Base-by-base conservation (phyloP, 2,797 vertebrate species). In the Jordanella pulchra region DNA sequence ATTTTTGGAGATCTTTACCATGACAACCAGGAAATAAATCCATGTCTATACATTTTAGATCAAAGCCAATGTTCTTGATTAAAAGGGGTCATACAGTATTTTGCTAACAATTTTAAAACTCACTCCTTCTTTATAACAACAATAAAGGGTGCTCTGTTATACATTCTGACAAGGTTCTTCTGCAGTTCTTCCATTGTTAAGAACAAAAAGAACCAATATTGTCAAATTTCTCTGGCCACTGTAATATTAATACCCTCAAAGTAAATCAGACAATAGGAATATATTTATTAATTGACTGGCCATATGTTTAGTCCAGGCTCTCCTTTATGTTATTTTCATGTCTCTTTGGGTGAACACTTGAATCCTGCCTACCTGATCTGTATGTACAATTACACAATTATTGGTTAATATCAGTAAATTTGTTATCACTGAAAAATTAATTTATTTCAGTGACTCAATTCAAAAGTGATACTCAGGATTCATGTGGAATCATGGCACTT, bases 221-320 rank as follows among this genome's bases (percentile, higher is more conserved):
- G 47, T 83, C 69, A 73, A 47, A 81, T 78, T 25, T 69, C 56
- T 63, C 75, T 75, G 85, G 35, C 78, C 71, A 79, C 63, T 44
- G 15, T 80, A 66, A 53, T 66, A 69, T 74, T 73, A 74, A 87
- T 21, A 32, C 30, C 7, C 11, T 35, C 39, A n/a, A 35, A n/a
- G n/a, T 84, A 91, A 91, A 90, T 87, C 78, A 54, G 77, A 84
- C 13, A 51, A 74, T 78, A 50, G 81, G 85, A n/a, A n/a, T n/a
- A n/a, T n/a, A n/a, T n/a, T n/a, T n/a, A 90, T 92, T 81, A 90
- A 89, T 81, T 83, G 86, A 88, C 75, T 69, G 32, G 82, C 89
- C 88, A 91, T 89, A 91, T 93, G 91, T 86, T 86, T 84, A 69
- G 72, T 90, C 87, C 87, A 86, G 89, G 86, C 82, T 82, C 87